phyloP scores from a whole-genome alignment of 2,888 invertebrate species.

The Smittia sp. region DNA sequence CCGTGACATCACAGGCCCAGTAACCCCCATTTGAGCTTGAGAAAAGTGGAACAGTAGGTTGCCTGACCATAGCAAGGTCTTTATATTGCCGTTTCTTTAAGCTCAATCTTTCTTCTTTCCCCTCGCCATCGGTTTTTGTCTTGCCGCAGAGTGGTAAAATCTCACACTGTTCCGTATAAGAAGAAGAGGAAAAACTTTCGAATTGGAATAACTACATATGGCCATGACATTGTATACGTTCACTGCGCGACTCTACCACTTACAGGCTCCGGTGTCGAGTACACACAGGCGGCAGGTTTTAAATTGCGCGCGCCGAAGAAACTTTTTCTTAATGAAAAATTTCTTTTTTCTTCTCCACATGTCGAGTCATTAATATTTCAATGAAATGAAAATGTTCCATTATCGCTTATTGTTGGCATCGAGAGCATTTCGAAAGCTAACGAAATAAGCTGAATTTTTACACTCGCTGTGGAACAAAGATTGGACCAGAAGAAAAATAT shows the following conservation, averaged over 20 bases:
- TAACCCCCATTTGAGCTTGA: background rate
- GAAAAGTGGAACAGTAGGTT: constrained; percentile 43
- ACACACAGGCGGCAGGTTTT: background rate
- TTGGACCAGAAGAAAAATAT: background rate
- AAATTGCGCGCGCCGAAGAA: background rate
- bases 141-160: background rate
- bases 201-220: background rate
- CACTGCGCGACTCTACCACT: background rate
- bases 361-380: constrained; percentile 32
- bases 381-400: constrained; percentile 29
- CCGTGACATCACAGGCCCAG: background rate
- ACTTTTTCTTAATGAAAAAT: constrained; percentile 39
- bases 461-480: background rate
- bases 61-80: constrained; percentile 43
- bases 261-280: background rate
- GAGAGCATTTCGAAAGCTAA: constrained; percentile 7
- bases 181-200: constrained; percentile 15
- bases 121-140: background rate
- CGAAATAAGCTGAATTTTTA: background rate
- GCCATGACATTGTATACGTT: constrained; percentile 33
- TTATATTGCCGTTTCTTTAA: constrained; percentile 18
- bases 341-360: constrained; percentile 17
- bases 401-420: constrained; percentile 1
- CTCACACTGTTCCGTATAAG: constrained; percentile 29
- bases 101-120: constrained; percentile 13